Conservation (phyloP, 2,113 vertebrate species). For the Callaeas wilsoni region DNA sequence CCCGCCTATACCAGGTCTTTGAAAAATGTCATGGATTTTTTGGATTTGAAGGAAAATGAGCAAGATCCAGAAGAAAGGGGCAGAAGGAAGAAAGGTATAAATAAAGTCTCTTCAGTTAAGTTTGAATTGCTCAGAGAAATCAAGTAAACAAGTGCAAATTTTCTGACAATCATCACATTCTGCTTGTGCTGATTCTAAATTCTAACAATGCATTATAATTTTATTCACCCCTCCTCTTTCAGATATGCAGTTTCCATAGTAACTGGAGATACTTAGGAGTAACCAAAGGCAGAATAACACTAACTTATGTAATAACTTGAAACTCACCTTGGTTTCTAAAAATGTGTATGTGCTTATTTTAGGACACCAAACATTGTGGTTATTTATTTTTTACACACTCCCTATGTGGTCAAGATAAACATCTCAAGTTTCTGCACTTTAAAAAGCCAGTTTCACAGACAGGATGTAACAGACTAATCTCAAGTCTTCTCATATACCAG, state of each 20-base stretch:
- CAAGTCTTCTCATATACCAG: neutral
- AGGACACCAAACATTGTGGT: neutral
- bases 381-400: neutral
- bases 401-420: neutral
- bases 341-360: neutral
- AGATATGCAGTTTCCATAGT: conserved; percentile 30
- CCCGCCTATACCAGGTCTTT: neutral
- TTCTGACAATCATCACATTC: neutral
- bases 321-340: neutral
- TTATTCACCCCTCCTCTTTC: neutral
- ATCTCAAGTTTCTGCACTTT: neutral
- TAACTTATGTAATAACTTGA: neutral
- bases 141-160: neutral
- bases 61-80: neutral
- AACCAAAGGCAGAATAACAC: neutral
- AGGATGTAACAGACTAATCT: neutral
- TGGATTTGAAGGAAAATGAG: neutral
- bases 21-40: neutral
- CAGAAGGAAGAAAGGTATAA: neutral
- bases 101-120: neutral
- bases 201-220: neutral
- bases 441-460: neutral
- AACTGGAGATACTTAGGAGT: conserved; percentile 8
- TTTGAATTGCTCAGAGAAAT: neutral
- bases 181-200: neutral